Percentiles rank a stretch among this genome's conserved stretches.
phyloP scores from a whole-genome alignment of 2,113 vertebrate genomes.

The Thalassoma bifasciatum region DNA sequence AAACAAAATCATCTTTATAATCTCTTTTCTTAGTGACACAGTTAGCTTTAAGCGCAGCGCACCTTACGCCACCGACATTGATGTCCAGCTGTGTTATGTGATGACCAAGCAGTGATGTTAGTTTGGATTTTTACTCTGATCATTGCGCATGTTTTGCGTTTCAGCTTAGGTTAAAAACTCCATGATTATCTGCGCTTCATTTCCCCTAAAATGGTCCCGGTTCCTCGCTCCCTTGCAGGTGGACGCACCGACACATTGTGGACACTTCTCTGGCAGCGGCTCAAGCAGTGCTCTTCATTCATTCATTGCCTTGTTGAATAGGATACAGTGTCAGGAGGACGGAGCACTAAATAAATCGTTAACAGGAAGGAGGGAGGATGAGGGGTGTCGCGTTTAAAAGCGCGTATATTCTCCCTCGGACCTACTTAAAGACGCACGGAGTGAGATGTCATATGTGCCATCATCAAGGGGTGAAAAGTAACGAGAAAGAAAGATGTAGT shows the following conservation, averaged over 20 bases:
- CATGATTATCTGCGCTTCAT: conserved; percentile 33
- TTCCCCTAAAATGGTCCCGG: conserved; percentile 22
- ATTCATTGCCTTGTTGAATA: conserved; percentile 48
- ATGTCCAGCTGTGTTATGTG: conserved; percentile 51
- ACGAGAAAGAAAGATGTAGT: conserved; percentile 2
- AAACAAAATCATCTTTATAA: conserved; percentile 89
- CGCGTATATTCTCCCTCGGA: conserved; percentile 36
- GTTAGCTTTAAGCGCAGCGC: conserved; percentile 37
- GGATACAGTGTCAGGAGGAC: conserved; percentile 40
- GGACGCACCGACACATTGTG: conserved; percentile 44
- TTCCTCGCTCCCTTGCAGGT: conserved; percentile 55
- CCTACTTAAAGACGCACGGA: conserved; percentile 37
- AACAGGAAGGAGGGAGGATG: not conserved
- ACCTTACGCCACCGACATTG: conserved; percentile 53
- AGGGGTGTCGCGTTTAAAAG: conserved; percentile 24
- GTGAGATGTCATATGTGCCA: conserved; percentile 51
- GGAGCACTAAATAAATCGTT: conserved; percentile 21
- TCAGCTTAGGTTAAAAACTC: conserved; percentile 50
- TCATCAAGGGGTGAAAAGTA: conserved; percentile 25
- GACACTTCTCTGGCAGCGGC: conserved; percentile 31
- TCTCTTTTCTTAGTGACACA: not conserved
- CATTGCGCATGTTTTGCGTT: conserved; percentile 53
- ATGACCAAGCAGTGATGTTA: conserved; percentile 51
- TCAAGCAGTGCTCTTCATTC: conserved; percentile 36
- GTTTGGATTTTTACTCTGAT: conserved; percentile 44